Base-by-base conservation (phyloP, 2,113 vertebrate species). In the Pantherophis guttatus region DNA sequence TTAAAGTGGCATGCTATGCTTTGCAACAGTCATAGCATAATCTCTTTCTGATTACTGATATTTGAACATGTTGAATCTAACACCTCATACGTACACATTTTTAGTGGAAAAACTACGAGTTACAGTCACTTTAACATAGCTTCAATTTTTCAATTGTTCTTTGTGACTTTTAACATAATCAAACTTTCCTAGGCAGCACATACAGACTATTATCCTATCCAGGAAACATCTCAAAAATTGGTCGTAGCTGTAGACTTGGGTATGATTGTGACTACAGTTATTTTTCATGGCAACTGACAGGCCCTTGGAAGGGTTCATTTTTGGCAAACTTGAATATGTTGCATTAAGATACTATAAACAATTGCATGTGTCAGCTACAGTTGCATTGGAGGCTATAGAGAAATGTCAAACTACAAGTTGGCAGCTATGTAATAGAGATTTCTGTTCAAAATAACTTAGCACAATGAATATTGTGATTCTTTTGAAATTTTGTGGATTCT, bases 311-410 rank as follows among this genome's bases (percentile, higher is more conserved):
- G 86, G n/a, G 8, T 33, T 92, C 13, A 55, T 62, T 33, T 90
- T 89, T 93, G 53, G 39, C 53, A 89, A 93, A 55, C 39, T 15
- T 57, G 70, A 89, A 70, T 62, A 92, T 92, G 88, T 44, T 88
- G 87, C 33, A 89, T 29, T 65, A 54, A 92, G 53, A 53, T 29
- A 39, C 54, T 59, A 59, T 26, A 23, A 53, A 92, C 23, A 89
- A 89, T 92, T 48, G 11, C 24, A 44, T 33, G 26, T 11, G 12
- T 29, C 86, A 50, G 23, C 21, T 50, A 44, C n/a, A 62, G n/a
- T 65, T 12, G 21, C 50, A 70, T n/a, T 58, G 65, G 39, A 85
- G 26, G 15, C 33, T 81, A 39, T 81, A 81, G 15, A 39, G 17
- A 81, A 44, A 81, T 81, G n/a, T 81, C 33, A 81, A 81, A 81